phyloP scores from a whole-genome alignment of 2,797 vertebrate genomes.

The Pteropus rufus region DNA sequence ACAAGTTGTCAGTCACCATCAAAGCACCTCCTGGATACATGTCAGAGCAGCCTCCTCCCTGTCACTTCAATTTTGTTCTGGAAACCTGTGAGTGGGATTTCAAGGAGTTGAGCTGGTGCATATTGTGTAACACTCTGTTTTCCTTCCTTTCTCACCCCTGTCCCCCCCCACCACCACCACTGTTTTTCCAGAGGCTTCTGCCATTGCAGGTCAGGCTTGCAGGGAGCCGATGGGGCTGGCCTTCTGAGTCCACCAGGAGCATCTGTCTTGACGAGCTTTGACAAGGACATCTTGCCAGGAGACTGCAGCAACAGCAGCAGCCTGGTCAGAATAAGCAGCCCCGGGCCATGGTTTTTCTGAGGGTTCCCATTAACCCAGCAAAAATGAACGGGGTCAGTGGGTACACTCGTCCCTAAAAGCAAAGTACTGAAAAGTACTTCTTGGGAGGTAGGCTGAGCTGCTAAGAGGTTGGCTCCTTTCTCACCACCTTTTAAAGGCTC shows the following conservation, averaged over 20 bases:
- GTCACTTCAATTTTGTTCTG: slow-evolving; percentile 47
- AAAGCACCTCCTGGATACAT: slow-evolving; percentile 18
- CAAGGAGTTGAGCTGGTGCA: not conserved
- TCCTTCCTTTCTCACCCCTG: too few relatives aligned
- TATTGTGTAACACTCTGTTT: slow-evolving; percentile 16
- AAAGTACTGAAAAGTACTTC: not conserved
- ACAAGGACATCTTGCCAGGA: not conserved
- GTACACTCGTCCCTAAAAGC: not conserved
- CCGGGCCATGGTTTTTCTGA: not conserved
- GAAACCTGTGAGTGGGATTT: slow-evolving; percentile 30
- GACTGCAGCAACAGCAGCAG: not conserved
- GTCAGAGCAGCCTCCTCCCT: slow-evolving; percentile 46
- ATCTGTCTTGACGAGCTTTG: not conserved
- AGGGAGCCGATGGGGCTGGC: not conserved
- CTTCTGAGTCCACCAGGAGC: not conserved
- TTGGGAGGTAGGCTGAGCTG: not conserved
- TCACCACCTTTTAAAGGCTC: not conserved
- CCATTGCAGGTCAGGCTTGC: not conserved
- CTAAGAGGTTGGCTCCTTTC: not conserved
- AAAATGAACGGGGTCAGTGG: not conserved
- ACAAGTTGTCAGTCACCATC: slow-evolving; percentile 70
- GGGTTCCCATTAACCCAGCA: not conserved
- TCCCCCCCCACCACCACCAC: accelerated
- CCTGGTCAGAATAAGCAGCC: not conserved
- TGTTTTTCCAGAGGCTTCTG: not conserved